Base-by-base conservation (phyloP, 2,888 invertebrate genomes). In the Hemithea aestivaria region DNA sequence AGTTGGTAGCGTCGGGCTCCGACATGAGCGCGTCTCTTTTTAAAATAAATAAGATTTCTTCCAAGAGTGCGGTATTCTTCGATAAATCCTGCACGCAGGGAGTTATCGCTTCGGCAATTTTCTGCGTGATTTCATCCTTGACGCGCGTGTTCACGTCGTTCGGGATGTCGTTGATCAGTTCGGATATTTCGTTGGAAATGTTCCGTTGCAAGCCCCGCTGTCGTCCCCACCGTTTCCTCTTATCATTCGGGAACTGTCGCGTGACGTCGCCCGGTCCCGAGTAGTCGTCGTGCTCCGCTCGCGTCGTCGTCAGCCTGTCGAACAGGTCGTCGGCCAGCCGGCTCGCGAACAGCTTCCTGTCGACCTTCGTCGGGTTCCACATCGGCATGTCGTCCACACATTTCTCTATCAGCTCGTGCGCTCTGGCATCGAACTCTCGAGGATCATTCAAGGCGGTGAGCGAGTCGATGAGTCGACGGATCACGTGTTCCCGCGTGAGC, bases 361-460 rank as follows among this genome's bases (percentile, higher is more conserved):
- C 58, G 3, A 39, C 10, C 32, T 59, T 51, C 10, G 39, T 53
- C 5, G 69, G 67, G 12, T 43, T 46, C 74, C 75, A 73, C 44
- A 76, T 63, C 0, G 71, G 68, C 22, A 72, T 47, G 10, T 40
- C 44, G 7, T 56, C 42, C 2, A 75, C 24, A 10, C 53, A 65
- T 20, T 39, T 41, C 12, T 37, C 34, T 2, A 71, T 58, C 28
- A 51, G 53, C 4, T 49, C 46, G 29, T 34, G 55, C 2, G 48
- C 58, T 35, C 46, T 56, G 2, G 51, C 40, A 9, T 53, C 35
- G 10, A 58, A 64, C 26, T 58, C 23, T 1, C 50, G 35, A 12
- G 59, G 52, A 10, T 45, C 40, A 16, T 54, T 36, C 2, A 70
- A 16, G 0, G 11, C 12, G 25, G 53, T 50, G 2, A 74, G 24